Conservation (phyloP, 2,113 vertebrate species). For the Anhinga anhinga region DNA sequence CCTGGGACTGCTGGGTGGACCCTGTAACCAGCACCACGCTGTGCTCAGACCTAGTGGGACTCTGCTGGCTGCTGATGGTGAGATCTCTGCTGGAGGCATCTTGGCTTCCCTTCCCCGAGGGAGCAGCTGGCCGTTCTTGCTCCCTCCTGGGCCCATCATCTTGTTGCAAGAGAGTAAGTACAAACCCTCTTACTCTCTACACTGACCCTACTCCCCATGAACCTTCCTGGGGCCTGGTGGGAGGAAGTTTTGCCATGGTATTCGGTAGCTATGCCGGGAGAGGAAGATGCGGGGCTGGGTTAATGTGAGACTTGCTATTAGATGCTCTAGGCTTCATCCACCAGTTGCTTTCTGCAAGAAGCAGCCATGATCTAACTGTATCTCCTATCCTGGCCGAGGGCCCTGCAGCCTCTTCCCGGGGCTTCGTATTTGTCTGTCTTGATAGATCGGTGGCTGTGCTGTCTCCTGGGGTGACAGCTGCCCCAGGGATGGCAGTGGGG, state of each 20-base stretch:
- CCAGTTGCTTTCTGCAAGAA: background rate
- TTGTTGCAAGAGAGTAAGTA: background rate
- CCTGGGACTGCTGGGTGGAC: background rate
- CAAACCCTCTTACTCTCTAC: background rate
- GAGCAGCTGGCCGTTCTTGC: background rate
- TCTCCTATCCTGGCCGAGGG: background rate
- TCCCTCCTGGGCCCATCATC: background rate
- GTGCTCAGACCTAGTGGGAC: background rate
- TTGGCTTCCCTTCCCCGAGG: background rate
- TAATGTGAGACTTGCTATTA: background rate
- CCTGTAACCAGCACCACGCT: background rate
- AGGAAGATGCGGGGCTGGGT: background rate
- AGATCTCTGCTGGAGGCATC: background rate
- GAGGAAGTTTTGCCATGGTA: background rate
- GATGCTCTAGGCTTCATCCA: background rate
- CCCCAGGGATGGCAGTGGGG: fast-evolving
- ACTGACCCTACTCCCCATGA: fast-evolving
- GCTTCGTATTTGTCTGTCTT: background rate
- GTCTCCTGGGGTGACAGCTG: background rate
- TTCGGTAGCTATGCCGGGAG: background rate
- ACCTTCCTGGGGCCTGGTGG: background rate
- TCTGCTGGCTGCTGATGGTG: background rate
- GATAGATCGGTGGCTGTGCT: background rate
- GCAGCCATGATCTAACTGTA: background rate
- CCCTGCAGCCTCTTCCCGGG: background rate